Base-by-base conservation (phyloP, 2,113 vertebrate species). In the Sapayoa aenigma region DNA sequence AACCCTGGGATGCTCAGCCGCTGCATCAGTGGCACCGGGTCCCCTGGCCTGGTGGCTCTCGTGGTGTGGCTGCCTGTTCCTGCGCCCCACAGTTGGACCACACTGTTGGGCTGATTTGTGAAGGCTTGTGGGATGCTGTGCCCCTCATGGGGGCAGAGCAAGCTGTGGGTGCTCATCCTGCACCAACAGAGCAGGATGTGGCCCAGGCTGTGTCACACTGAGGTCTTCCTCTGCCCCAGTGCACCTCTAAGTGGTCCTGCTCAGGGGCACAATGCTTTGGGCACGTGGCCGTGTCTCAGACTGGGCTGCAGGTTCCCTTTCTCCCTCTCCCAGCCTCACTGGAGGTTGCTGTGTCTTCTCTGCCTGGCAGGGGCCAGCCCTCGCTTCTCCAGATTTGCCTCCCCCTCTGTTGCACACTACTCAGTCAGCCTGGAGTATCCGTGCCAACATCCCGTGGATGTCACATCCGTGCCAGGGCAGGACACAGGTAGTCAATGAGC, bases 231-330 rank as follows among this genome's bases (percentile, higher is more conserved):
- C 31, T 56, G 19, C 9, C 30, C 30, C 60, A 9, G 27, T 1
- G 2, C 0, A 2, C 35, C 17, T 68, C 27, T 27, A 21, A 16
- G 28, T 0, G 0, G 17, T 25, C 18, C 63, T 39, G 25, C 50
- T 35, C 1, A 0, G 15, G 44, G 33, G 44, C n/a, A 10, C 3
- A 8, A 30, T 39, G 78, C 78, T 49, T 27, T 16, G 73, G 55
- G 65, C 58, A 65, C 5, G 0, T 3, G 6, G 50, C 62, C 0
- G 1, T 16, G 42, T 35, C 77, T 66, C 4, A 10, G 50, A 23
- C 33, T 23, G 50, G 59, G 62, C 71, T 79, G 75, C 56, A 25
- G 65, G 52, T 85, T 53, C 74, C 75, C 28, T 88, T 71, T n/a
- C 42, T 71, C 39, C 56, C 71, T 56, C 53, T 78, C 28, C n/a